Conservation (phyloP, 1,140 invertebrate genomes). For the Ladona fulva region DNA sequence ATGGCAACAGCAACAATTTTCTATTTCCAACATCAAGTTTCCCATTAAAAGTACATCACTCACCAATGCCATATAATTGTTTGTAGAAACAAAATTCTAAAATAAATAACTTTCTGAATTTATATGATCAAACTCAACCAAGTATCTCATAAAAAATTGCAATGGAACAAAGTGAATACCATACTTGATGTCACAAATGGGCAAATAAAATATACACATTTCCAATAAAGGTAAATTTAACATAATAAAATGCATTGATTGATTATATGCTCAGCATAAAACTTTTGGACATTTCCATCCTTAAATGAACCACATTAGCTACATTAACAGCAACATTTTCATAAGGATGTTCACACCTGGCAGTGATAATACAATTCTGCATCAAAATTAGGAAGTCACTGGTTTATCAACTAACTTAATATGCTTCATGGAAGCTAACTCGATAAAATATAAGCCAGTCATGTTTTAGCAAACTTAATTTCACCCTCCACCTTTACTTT, state of each 20-base stretch:
- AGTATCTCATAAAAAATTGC: not conserved
- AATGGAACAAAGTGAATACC: not conserved
- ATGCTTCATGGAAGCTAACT: not conserved
- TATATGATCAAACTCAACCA: not conserved
- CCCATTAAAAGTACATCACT: not conserved
- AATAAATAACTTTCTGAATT: not conserved
- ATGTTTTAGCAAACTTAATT: not conserved
- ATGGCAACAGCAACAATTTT: conserved; percentile 3
- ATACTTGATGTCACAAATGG: not conserved
- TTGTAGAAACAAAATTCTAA: not conserved
- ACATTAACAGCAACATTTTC: not conserved
- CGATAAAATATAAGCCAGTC: not conserved
- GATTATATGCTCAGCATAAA: conserved; percentile 2
- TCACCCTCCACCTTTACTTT: not conserved
- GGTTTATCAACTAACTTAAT: not conserved
- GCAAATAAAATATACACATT: not conserved
- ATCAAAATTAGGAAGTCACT: conserved; percentile 1
- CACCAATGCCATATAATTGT: not conserved
- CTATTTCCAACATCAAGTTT: conserved; percentile 2
- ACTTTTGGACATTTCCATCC: not conserved
- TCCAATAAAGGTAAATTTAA: not conserved
- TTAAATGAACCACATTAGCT: not conserved
- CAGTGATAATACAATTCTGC: not conserved
- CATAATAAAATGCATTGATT: conserved; percentile 3
- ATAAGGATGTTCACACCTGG: not conserved